A percentile compares a stretch with the other conserved stretches of the same genome.
phyloP scores from a whole-genome alignment of 2,113 vertebrate genomes.

The Pseudorectes ferrugineus region DNA sequence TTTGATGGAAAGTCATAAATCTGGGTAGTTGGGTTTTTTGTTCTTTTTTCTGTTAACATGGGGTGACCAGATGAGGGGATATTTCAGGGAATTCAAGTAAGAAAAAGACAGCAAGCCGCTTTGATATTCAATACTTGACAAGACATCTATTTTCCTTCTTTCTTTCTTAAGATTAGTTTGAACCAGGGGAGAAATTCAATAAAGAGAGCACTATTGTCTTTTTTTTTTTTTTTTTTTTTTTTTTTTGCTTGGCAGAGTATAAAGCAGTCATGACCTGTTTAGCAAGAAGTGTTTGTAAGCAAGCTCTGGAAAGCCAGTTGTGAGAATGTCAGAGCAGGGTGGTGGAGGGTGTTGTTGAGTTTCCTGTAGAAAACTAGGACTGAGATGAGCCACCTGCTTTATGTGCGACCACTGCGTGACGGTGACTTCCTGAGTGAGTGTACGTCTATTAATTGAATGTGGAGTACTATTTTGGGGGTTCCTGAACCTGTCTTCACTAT shows the following conservation, averaged over 20 bases:
- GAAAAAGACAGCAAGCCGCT: background rate
- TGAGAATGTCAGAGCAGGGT: background rate
- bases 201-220: background rate
- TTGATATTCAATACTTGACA: slow-evolving; percentile 5
- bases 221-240: background rate
- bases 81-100: background rate
- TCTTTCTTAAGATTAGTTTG: background rate
- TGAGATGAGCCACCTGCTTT: background rate
- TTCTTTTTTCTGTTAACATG: background rate
- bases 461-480: background rate
- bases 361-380: background rate
- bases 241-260: background rate
- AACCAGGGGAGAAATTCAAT: background rate
- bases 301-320: background rate
- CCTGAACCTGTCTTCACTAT: background rate
- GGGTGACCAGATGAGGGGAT: background rate
- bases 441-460: background rate
- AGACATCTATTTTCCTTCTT: slow-evolving; percentile 32
- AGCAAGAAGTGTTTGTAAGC: slow-evolving; percentile 33
- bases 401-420: background rate
- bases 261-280: slow-evolving; percentile 42
- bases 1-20: background rate
- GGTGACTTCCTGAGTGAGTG: background rate
- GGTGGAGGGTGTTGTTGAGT: background rate
- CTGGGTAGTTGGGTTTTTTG: background rate